phyloP scores from a whole-genome alignment of 1,140 invertebrate genomes.

The Galleria mellonella region DNA sequence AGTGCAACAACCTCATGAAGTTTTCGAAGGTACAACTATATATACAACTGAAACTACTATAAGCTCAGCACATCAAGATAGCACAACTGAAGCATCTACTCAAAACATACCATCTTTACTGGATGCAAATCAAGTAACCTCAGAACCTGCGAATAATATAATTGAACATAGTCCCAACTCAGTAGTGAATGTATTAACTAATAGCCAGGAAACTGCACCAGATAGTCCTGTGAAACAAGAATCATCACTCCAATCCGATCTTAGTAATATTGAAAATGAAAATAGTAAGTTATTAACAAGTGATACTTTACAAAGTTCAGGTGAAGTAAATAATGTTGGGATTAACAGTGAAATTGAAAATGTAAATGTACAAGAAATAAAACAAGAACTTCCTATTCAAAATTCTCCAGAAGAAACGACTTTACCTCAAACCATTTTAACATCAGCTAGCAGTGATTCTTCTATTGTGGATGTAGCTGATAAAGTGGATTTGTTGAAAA shows the following conservation, averaged over 20 bases:
- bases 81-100: conserved; percentile 11
- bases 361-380: not conserved
- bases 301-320: not conserved
- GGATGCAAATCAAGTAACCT: not conserved
- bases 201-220: too few relatives aligned
- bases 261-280: conserved; percentile 6
- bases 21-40: conserved; percentile 65
- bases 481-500: conserved; percentile 18
- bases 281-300: not conserved
- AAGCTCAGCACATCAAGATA: conserved; percentile 7
- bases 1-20: conserved; percentile 58
- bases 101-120: not conserved
- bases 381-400: not conserved
- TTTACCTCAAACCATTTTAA: conserved; percentile 1
- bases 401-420: not conserved
- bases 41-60: conserved; percentile 34
- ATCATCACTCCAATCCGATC: too few relatives aligned
- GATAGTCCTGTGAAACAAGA: too few relatives aligned
- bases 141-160: not conserved
- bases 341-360: not conserved
- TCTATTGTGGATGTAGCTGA: conserved; percentile 15
- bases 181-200: too few relatives aligned
- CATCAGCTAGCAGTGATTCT: not conserved
- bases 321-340: not conserved
- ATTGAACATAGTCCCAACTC: too few relatives aligned